These are phyloP conservation scores for Drosophila leontia DNA, from an alignment of 1,140 invertebrate genomes.

Conservation along the genomic window DNA sequence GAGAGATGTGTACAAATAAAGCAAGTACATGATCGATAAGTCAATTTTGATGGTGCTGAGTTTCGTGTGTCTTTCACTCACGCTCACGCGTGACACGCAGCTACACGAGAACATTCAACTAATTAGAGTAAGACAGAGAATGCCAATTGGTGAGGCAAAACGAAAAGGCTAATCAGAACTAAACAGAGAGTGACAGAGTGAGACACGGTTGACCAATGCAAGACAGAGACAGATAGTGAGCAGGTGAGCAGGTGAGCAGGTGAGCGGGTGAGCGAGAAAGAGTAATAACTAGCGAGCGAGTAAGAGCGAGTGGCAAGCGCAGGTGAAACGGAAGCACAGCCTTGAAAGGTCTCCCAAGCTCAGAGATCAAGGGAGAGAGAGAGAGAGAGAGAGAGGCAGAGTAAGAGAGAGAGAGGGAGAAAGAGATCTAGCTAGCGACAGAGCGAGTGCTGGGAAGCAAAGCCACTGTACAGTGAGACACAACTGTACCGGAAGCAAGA, in stretches of 20 bases:
- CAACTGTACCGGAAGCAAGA: slow-evolving; percentile 40
- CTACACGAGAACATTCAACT: slow-evolving; percentile 49
- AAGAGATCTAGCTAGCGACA: slow-evolving; percentile 5
- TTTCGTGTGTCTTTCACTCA: slow-evolving; percentile 6
- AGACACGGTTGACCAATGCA: slow-evolving; percentile 50
- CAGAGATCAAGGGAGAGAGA: neutral
- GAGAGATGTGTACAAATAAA: slow-evolving; percentile 39
- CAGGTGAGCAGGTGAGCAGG: slow-evolving; percentile 6
- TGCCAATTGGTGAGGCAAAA: slow-evolving; percentile 52
- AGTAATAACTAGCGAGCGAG: slow-evolving; percentile 15
- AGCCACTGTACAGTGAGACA: slow-evolving; percentile 28
- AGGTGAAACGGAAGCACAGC: slow-evolving; percentile 1
- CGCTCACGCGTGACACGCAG: slow-evolving; percentile 32
- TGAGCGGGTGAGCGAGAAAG: slow-evolving; percentile 14
- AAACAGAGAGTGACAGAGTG: slow-evolving; percentile 40
- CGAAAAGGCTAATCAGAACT: slow-evolving; percentile 37
- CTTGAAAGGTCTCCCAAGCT: neutral
- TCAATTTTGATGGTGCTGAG: slow-evolving; percentile 36
- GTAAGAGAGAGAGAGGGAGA: slow-evolving; percentile 2
- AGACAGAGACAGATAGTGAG: slow-evolving; percentile 21
- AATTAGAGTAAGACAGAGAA: slow-evolving; percentile 46
- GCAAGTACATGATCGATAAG: slow-evolving; percentile 33
- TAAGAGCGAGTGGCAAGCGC: slow-evolving; percentile 16
- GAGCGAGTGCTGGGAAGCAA: slow-evolving; percentile 4
- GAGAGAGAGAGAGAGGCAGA: slow-evolving; percentile 1